phyloP scores from a whole-genome alignment of 2,888 invertebrate species.

The Charanyca ferruginea region DNA sequence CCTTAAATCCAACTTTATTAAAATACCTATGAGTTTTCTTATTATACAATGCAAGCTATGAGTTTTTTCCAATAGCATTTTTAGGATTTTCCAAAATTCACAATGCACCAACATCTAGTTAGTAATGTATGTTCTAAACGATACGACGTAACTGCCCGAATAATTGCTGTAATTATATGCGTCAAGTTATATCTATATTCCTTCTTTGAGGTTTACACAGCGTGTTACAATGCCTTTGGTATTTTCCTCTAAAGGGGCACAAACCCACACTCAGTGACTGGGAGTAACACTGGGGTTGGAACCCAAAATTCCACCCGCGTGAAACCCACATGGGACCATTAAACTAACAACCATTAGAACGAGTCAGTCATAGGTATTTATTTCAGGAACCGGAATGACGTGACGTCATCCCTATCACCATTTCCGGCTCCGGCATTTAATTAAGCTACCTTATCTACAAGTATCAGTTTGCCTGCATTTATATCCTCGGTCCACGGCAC shows the following conservation, averaged over 20 bases:
- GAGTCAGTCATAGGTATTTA: slow-evolving; percentile 1
- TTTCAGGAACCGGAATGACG: slow-evolving; percentile 9
- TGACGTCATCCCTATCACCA: slow-evolving; percentile 22
- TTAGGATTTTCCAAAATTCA: background rate
- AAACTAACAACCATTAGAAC: background rate
- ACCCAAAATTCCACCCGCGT: background rate
- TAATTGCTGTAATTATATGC: background rate
- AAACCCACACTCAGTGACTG: background rate
- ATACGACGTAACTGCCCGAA: background rate
- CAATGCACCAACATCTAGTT: background rate
- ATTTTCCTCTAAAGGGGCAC: too few species aligned
- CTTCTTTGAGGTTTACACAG: background rate
- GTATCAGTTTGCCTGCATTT: too few species aligned
- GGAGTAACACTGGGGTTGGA: background rate
- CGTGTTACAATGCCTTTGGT: background rate
- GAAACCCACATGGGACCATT: background rate
- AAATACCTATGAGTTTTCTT: background rate
- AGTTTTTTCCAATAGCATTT: background rate
- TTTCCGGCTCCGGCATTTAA: slow-evolving; percentile 11
- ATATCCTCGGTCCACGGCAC: too few species aligned
- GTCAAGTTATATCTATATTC: background rate
- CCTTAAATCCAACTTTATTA: too few species aligned
- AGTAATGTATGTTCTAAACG: background rate
- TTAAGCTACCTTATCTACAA: too few species aligned
- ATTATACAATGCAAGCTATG: too few species aligned